Evolutionary conservation across 2,888 invertebrate genomes (phyloP).

Genomic region (Cataglyphis altisquamis): DNA sequence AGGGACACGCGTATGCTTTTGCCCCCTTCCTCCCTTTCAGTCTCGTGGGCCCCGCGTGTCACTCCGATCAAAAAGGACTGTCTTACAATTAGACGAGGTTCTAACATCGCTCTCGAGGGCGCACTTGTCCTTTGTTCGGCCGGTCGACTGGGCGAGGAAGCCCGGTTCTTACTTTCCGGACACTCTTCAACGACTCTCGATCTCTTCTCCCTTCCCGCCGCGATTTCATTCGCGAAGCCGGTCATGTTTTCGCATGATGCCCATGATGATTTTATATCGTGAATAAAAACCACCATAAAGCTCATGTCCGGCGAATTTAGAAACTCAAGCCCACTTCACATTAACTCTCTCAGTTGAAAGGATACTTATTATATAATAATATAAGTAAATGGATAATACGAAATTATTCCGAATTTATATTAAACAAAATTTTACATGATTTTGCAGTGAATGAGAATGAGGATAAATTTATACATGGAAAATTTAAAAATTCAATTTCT

Average conservation of each 20-base stretch:
- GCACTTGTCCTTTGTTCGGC: slow-evolving; percentile 69
- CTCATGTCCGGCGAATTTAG: slow-evolving; percentile 36
- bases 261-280: slow-evolving; percentile 47
- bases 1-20: slow-evolving; percentile 65
- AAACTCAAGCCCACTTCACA: slow-evolving; percentile 23
- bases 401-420: slow-evolving; percentile 10
- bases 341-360: slow-evolving; percentile 28
- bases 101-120: slow-evolving; percentile 64
- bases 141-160: slow-evolving; percentile 38
- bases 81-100: slow-evolving; percentile 70
- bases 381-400: slow-evolving; percentile 1
- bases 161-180: slow-evolving; percentile 39
- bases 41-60: slow-evolving; percentile 56
- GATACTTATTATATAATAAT: slow-evolving; percentile 41
- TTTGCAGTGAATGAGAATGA: background rate
- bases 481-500: background rate
- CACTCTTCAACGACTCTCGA: slow-evolving; percentile 47
- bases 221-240: slow-evolving; percentile 37
- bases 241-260: slow-evolving; percentile 42
- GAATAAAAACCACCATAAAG: slow-evolving; percentile 49
- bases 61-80: slow-evolving; percentile 59
- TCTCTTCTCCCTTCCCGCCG: background rate
- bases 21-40: slow-evolving; percentile 43
- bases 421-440: background rate
- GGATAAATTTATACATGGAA: background rate